Base-by-base conservation (phyloP, 2,888 invertebrate genomes). In the Empis livida region DNA sequence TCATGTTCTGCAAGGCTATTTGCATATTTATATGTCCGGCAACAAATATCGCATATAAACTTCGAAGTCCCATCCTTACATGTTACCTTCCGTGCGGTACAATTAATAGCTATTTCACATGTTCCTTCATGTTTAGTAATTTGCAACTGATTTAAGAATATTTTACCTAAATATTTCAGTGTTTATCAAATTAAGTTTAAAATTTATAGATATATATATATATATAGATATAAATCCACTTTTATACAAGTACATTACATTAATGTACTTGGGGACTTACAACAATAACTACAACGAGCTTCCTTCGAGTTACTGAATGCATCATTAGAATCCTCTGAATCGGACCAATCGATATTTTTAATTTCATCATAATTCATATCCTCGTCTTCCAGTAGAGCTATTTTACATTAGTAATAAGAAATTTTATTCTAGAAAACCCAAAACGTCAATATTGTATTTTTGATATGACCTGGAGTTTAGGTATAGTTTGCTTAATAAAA, bases 1-100 rank as follows among this genome's bases (percentile, higher is more conserved):
- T 65, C 59, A 51, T 71, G 71, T 50, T 35, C 35, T n/a, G n/a
- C 13, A n/a, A 35, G n/a, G n/a, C n/a, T 35, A n/a, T 35, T 35
- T 8, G n/a, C 13, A 35, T 35, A n/a, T 35, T 35, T 35, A 35
- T 35, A 35, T n/a, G 35, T 35, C 3, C 35, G 35, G n/a, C 35
- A 35, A 35, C 35, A 35, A 35, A 35, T 35, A 5, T 35, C n/a
- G 8, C 35, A 35, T n/a, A 35, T 35, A 35, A 35, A 35, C 8
- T 35, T 35, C 13, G 2, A n/a, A n/a, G 6, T n/a, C 10, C 35
- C 35, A 35, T 35, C n/a, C n/a, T 13, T 35, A n/a, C 35, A 35
- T n/a, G n/a, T 35, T n/a, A 35, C 35, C 8, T 35, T 35, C 2
- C n/a, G 13, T 13, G 35, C 35, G 4, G 13, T 35, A n/a, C n/a